These are phyloP conservation scores for Agriopis marginaria DNA, from an alignment of 2,888 invertebrate genomes.

Conservation along the genomic window DNA sequence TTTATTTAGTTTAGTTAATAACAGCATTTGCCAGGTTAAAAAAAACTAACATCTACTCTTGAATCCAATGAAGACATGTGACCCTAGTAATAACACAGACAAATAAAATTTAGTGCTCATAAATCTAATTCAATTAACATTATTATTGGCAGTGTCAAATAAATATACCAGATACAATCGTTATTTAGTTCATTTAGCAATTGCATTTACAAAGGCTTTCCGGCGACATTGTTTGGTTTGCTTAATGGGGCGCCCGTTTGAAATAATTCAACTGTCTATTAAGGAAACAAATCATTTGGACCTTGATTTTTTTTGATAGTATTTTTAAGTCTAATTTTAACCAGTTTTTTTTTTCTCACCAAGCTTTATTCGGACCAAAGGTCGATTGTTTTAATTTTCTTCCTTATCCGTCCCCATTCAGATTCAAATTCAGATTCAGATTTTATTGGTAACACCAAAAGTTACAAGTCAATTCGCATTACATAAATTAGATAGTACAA, in stretches of 20 bases:
- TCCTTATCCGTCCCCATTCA: slow-evolving; percentile 21
- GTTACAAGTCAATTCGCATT: no score
- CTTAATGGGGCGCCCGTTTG: slow-evolving; percentile 14
- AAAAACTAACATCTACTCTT: neutral
- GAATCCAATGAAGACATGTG: slow-evolving; percentile 23
- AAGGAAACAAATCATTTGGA: no score
- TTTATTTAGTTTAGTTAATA: no score
- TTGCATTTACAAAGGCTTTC: slow-evolving; percentile 29
- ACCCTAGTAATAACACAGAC: slow-evolving; percentile 29
- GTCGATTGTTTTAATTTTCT: neutral
- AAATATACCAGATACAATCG: slow-evolving; percentile 45
- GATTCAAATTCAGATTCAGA: no score
- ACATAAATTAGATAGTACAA: no score
- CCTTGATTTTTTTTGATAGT: no score
- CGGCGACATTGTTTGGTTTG: slow-evolving; percentile 22
- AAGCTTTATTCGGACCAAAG: no score
- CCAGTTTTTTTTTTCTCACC: no score
- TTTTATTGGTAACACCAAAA: no score
- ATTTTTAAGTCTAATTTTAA: no score
- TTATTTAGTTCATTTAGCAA: slow-evolving; percentile 33
- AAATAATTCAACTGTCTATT: slow-evolving; percentile 2
- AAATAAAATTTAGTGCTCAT: slow-evolving; percentile 29
- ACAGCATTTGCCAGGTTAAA: no score
- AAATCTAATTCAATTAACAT: slow-evolving; percentile 44
- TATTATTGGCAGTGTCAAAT: slow-evolving; percentile 43